Evolutionary conservation across 2,888 invertebrate species (phyloP).

Genomic region (Ectobius pallidus): DNA sequence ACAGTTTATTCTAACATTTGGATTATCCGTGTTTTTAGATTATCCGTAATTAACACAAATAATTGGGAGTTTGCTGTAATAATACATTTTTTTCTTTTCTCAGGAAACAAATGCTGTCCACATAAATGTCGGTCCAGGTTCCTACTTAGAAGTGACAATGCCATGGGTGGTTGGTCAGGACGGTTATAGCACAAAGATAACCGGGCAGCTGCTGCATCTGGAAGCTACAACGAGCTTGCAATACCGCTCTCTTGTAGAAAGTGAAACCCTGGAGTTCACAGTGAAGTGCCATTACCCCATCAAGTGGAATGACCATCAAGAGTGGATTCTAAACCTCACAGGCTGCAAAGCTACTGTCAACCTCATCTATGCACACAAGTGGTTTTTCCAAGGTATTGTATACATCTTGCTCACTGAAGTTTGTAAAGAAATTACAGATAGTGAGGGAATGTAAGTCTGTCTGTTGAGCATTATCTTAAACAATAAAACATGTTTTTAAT

Average conservation of each 20-base stretch:
- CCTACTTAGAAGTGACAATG: slow-evolving; percentile 94
- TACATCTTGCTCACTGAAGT: no score
- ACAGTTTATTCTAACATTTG: no score
- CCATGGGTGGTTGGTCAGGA: slow-evolving; percentile 90
- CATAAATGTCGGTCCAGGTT: slow-evolving; percentile 92
- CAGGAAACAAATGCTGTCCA: slow-evolving; percentile 97
- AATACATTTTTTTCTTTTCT: no score
- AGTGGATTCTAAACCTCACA: slow-evolving; percentile 90
- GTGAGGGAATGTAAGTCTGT: no score
- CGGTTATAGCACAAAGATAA: slow-evolving; percentile 89
- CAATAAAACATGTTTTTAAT: no score
- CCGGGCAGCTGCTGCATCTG: slow-evolving; percentile 90
- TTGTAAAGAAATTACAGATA: no score
- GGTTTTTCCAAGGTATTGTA: slow-evolving; percentile 80
- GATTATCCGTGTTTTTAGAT: no score
- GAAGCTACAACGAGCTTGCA: slow-evolving; percentile 93
- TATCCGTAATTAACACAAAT: no score
- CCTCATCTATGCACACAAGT: slow-evolving; percentile 93
- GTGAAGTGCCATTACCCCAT: slow-evolving; percentile 88
- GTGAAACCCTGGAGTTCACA: slow-evolving; percentile 93
- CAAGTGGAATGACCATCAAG: slow-evolving; percentile 95
- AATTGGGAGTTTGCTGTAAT: no score
- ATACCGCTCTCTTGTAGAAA: slow-evolving; percentile 90
- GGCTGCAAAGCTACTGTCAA: slow-evolving; percentile 94
- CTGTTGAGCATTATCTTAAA: no score